Base-by-base conservation (phyloP, 1,140 invertebrate species). In the Diorhabda sublineata region DNA sequence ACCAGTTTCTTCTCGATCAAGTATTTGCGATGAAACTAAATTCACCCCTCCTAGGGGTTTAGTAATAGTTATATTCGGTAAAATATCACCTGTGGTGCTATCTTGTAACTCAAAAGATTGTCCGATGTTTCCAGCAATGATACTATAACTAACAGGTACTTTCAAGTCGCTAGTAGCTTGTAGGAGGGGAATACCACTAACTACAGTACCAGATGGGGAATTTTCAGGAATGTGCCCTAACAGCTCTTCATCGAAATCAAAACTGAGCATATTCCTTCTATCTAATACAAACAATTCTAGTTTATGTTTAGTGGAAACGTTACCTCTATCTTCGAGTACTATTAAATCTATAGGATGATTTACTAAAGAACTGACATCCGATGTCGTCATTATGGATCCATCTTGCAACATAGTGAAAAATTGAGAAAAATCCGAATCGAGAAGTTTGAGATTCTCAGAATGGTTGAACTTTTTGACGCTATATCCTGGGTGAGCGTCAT, bases 361-460 rank as follows among this genome's bases (percentile, higher is more conserved):
- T 43, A 93, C 86, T n/a, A 96, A 80, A 3, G 92, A 90, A 42
- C 87, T 87, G 3, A 95, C 83, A 73, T 94, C 92, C 3, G 91
- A 87, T 2, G 93, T 95, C 11, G 93, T 95, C 93, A 96, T 96
- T 5, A 96, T 87, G 58, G 95, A 86, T 42, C 94, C 94, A 80
- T 94, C 90, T 62, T 91, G 88, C n/a, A 96, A 85, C 45, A 96
- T 88, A 2, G 93, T 91, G 79, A 96, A 96, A 78, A 90, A 95
- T 62, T 91, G 87, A 7, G 90, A 91, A 79, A 88, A 92, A 59
- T 89, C 91, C 41, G 88, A 92, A 71, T 93, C 90, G 72, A 93
- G 79, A 8, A 93, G 82, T 26, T 85, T 87, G 78, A 89, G 92
- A 47, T 85, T 85, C 44, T 86, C 85, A 71, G 85, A 81, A 56